Base-by-base conservation (phyloP, 1,140 invertebrate genomes). In the Epicauta chinensis region DNA sequence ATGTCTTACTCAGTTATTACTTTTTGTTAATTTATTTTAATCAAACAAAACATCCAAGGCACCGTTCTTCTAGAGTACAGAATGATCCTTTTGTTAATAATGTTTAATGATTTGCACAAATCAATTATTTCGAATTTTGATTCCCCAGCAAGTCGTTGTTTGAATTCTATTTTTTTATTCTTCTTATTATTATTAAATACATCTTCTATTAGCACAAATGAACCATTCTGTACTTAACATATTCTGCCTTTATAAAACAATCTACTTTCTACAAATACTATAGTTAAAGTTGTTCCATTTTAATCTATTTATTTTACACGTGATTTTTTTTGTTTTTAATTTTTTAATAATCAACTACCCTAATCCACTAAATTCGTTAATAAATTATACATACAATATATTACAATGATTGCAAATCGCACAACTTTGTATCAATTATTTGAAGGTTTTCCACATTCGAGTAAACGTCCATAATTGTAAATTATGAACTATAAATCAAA, bases 31-130 rank as follows among this genome's bases (percentile, higher is more conserved):
- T 34, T 12, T 52, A 55, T 62, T 58, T 65, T 51, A 53, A 55
- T 46, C 57, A 64, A 67, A 67, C 57, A 64, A 56, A 67, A 67
- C 58, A 63, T 61, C 60, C 63, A 67, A 67, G 65, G 65, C 65
- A 67, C 65, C 63, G 51, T 65, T 62, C 60, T 59, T 64, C 58
- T 54, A 38, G 30, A 60, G 44, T 43, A 44, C 52, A 45, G 43
- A 54, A 38, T 41, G 56, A 59, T 44, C 52, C 50, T 60, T 55
- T 58, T 56, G 51, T 41, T 17, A 16, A 14, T 13, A 16, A 16
- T 30, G 16, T 10, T 44, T 16, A 39, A 23, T 29, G 14, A 29
- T 31, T 38, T 16, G 10, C n/a, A 13, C 29, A 34, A 30, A 31
- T 23, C 23, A 23, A 23, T 2, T n/a, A n/a, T n/a, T n/a, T 5